Evolutionary conservation across 2,797 vertebrate genomes (phyloP), one percentile per base, ranked within the genome.

Genomic region (Myotis findleyi): DNA sequence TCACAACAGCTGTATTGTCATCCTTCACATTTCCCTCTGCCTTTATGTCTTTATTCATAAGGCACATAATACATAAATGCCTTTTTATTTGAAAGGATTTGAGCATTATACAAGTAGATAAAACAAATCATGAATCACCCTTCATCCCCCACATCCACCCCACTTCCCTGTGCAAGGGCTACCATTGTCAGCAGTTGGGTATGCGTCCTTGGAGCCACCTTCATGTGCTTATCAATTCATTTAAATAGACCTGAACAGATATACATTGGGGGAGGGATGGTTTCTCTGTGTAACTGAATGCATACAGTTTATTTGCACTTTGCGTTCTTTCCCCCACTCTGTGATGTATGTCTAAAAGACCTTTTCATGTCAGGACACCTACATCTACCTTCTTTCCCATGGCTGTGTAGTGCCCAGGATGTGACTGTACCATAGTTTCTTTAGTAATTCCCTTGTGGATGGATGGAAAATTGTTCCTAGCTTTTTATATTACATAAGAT

Each of bases 31-130:
- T 93, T 16, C 47, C 33, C 62, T 72, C 59, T 64, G 21, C 36
- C 49, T 87, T 94, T 68, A 51, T 36, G 59, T 55, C 66, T 87
- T 88, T 57, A 44, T 47, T 47, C 41, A 12, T 79, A 44, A 89
- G 55, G 33, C 64, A 59, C 47, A 41, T 57, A 72, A 64, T 57
- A 69, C 23, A 10, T 20, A 77, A 33, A 49, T 75, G 59, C 36
- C 57, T 87, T 89, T 53, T 94, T 59, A 41, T 30, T 68, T 79
- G 64, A 87, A 92, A 62, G 21, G 76, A 57, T 62, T 55, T 44
- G 44, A 72, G 20, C 47, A 30, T 89, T 76, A 38, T 51, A 38
- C 57, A 83, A 92, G 23, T 33, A 57, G 38, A 68, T 71, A 55
- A 76, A 94, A 14, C 33, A 62, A 80, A 96, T 30, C 71, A 30